Conservation (phyloP, 2,113 vertebrate genomes). For the Calypte anna region DNA sequence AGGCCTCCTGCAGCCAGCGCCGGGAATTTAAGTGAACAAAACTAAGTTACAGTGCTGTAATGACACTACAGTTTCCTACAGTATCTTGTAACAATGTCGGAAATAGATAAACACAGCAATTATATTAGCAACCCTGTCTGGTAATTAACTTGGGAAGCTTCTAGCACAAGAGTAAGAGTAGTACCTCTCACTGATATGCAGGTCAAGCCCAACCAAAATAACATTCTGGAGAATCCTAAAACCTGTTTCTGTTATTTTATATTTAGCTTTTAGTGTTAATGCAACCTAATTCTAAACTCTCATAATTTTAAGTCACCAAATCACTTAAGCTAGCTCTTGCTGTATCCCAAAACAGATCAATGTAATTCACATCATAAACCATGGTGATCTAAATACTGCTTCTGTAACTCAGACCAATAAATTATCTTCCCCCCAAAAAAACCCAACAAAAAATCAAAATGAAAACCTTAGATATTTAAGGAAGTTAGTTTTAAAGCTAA, state of each 20-base stretch:
- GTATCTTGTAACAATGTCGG: rapidly evolving
- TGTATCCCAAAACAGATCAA: neutral
- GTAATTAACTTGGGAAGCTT: neutral
- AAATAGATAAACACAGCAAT: rapidly evolving
- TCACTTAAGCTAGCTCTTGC: neutral
- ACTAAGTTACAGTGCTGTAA: rapidly evolving
- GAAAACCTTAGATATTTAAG: neutral
- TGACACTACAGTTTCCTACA: neutral
- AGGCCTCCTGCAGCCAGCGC: neutral
- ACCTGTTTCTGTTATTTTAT: neutral
- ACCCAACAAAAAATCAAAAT: no score
- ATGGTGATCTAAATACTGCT: neutral
- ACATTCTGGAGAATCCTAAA: neutral
- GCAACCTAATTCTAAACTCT: neutral
- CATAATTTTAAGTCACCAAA: neutral
- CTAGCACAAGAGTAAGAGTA: neutral
- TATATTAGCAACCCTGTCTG: rapidly evolving
- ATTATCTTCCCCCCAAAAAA: neutral
- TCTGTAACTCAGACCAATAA: neutral
- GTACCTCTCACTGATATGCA: neutral
- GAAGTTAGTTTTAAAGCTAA: neutral
- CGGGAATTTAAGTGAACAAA: rapidly evolving
- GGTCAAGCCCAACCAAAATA: neutral
- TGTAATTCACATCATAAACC: neutral
- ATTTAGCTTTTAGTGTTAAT: neutral